Evolutionary conservation across 2,888 invertebrate species (phyloP).

Genomic region (Acronicta aceris): DNA sequence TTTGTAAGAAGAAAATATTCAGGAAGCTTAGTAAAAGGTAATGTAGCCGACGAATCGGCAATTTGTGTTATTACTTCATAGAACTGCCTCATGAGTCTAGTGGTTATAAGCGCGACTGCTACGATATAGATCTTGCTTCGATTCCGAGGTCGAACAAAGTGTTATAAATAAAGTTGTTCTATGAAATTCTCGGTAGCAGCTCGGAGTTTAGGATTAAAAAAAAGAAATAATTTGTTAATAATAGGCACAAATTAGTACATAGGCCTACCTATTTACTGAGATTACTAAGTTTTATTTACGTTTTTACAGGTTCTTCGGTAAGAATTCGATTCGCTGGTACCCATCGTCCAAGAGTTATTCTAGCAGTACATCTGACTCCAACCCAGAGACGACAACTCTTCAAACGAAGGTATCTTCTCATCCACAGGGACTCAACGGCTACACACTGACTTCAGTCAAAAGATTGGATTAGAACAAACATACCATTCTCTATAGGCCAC

Average conservation of each 20-base stretch:
- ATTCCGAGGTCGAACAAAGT: too few species aligned
- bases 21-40: conserved; percentile 70
- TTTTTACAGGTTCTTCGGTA: conserved; percentile 40
- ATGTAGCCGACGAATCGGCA: conserved; percentile 19
- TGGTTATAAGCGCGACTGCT: too few species aligned
- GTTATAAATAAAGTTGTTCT: too few species aligned
- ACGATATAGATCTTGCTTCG: too few species aligned
- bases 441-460: conserved; percentile 8
- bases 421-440: conserved; percentile 59
- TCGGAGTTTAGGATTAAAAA: too few species aligned
- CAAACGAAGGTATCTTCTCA: conserved; percentile 58
- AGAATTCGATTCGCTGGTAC: conserved; percentile 35
- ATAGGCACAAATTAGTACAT: too few species aligned
- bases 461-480: conserved; percentile 1
- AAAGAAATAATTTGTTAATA: too few species aligned
- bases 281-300: too few species aligned
- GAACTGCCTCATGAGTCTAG: too few species aligned
- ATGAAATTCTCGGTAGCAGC: too few species aligned
- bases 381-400: conserved; percentile 60
- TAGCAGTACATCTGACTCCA: conserved; percentile 58
- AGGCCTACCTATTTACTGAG: too few species aligned
- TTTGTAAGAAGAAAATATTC: conserved; percentile 77
- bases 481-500: too few species aligned
- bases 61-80: neutral
- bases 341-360: conserved; percentile 60